A percentile compares a stretch with the other conserved stretches of the same genome.
These are phyloP conservation scores for Crocuta crocuta DNA, from an alignment of 2,113 vertebrate species.

Conservation along the genomic window DNA sequence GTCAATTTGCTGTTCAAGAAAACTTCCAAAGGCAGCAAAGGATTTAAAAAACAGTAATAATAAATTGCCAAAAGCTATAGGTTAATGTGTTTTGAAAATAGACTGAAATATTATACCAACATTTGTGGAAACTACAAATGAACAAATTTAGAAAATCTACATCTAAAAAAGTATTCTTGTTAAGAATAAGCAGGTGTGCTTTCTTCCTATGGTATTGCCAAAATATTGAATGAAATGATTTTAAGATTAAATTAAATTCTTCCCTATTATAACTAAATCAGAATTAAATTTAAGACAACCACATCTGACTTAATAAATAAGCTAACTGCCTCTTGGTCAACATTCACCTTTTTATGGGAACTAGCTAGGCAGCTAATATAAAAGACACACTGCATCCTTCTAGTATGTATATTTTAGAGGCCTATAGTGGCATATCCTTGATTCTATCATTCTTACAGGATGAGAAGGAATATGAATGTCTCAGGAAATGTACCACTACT, in stretches of 20 bases:
- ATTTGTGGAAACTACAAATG: slow-evolving; percentile 45
- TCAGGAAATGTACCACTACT: background rate
- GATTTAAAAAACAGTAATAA: slow-evolving; percentile 84
- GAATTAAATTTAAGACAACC: slow-evolving; percentile 38
- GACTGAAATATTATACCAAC: slow-evolving; percentile 36
- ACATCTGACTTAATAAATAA: background rate
- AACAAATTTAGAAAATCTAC: slow-evolving; percentile 32
- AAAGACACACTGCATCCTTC: background rate
- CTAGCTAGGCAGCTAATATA: background rate
- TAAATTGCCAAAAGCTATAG: slow-evolving; percentile 79
- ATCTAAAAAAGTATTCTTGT: slow-evolving; percentile 31
- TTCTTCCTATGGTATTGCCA: background rate
- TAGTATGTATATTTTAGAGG: background rate
- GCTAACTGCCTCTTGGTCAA: slow-evolving; percentile 19
- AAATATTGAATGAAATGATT: slow-evolving; percentile 36
- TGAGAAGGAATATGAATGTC: background rate
- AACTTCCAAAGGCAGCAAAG: slow-evolving; percentile 88
- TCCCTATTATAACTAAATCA: background rate
- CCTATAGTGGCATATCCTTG: background rate
- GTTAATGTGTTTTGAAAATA: slow-evolving; percentile 63
- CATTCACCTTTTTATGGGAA: background rate
- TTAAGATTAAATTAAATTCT: slow-evolving; percentile 54
- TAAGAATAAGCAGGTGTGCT: slow-evolving; percentile 2
- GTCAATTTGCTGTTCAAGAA: slow-evolving; percentile 82
- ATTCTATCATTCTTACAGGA: background rate